Percentiles rank a stretch among this genome's conserved stretches.
phyloP scores from a whole-genome alignment of 2,797 vertebrate genomes.

The Danio tinwini region DNA sequence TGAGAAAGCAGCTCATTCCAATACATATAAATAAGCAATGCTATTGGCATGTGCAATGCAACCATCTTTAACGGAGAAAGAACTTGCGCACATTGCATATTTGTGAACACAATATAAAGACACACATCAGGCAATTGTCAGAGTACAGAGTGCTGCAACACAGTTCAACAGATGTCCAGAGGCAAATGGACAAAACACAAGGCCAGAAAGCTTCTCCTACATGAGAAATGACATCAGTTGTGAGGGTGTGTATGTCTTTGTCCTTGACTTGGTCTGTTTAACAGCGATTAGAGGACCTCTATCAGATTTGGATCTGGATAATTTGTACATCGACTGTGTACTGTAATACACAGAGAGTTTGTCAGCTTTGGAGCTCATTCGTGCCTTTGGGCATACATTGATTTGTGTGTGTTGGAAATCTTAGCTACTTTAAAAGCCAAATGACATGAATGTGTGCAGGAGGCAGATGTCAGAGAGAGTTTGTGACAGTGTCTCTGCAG shows the following conservation, averaged over 20 bases:
- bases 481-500: slow-evolving; percentile 36
- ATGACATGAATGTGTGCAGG: slow-evolving; percentile 21
- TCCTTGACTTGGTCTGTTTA: slow-evolving; percentile 34
- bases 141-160: slow-evolving; percentile 10
- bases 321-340: slow-evolving; percentile 23
- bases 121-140: not conserved
- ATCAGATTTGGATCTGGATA: slow-evolving; percentile 19
- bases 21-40: too few relatives aligned
- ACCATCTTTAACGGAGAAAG: not conserved
- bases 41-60: not conserved
- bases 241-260: slow-evolving; percentile 4
- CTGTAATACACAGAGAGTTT: slow-evolving; percentile 27
- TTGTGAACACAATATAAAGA: slow-evolving; percentile 20
- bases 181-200: not conserved
- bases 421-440: slow-evolving; percentile 22
- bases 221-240: slow-evolving; percentile 20
- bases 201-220: not conserved
- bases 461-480: slow-evolving; percentile 50
- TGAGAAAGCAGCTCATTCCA: too few relatives aligned
- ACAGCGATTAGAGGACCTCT: slow-evolving; percentile 34
- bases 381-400: slow-evolving; percentile 35
- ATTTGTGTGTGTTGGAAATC: slow-evolving; percentile 31
- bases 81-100: not conserved
- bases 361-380: slow-evolving; percentile 28
- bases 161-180: slow-evolving; percentile 12